Evolutionary conservation across 2,113 vertebrate genomes (phyloP), one percentile per base, ranked within the genome.

Genomic region (Cochlearius cochlearius): DNA sequence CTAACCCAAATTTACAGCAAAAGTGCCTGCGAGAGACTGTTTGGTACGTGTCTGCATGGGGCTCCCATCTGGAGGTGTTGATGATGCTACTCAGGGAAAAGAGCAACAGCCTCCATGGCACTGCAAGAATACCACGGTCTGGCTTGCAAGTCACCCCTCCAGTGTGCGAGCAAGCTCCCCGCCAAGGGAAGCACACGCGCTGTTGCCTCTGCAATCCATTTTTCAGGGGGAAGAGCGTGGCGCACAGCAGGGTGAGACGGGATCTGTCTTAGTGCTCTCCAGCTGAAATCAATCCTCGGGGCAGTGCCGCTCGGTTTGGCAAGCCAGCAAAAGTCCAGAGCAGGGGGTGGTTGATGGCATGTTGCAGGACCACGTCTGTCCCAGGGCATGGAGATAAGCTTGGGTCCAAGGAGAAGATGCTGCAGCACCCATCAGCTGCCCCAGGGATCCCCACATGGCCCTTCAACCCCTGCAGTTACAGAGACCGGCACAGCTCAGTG

Each of bases 101-200:
- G 36, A 94, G 68, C 58, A 84, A 58, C 38, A 69, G 49, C 10
- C 45, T 88, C 64, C 76, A 47, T 0, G 0, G 2, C 21, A 41
- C n/a, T 34, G 59, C 0, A 10, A 66, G 45, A 80, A 26, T 2
- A 9, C 38, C 88, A 49, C 0, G 0, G 72, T 36, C 43, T 1
- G 4, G 69, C 67, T 59, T 68, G 41, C 23, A 20, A 68, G 76
- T 25, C 7, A 0, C 50, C 60, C 32, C 72, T 55, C 49, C 27
- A 47, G 88, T 7, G 7, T 9, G 5, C 0, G 3, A 93, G 59
- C 0, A 19, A 71, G 86, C 39, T 77, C 68, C 63, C 47, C 7
- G 75, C 73, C 83, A 90, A 45, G 64, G 59, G 55, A 71, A 95
- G 75, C 63, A 80, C 62, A 34, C 15, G 4, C 0, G 0, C 56